Evolutionary conservation across 2,888 invertebrate genomes (phyloP), one percentile per base, ranked within the genome.

Genomic region (Cyclophora punctaria): DNA sequence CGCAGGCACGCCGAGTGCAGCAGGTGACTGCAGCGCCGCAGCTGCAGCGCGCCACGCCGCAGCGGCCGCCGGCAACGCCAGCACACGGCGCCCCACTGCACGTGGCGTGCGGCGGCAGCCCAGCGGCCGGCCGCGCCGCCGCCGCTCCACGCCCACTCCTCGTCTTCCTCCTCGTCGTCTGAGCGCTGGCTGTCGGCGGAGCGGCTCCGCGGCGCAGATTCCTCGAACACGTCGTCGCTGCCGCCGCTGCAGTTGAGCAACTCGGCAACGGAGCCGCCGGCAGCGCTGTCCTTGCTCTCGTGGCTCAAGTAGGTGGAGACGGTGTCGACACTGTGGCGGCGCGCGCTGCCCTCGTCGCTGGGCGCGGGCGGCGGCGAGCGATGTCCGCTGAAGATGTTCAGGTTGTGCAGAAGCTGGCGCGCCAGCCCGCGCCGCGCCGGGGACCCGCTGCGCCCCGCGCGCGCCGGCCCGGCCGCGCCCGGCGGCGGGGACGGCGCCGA

Each of bases 291-390:
- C 74, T 93, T 92, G 84, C 94, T 95, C 79, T 95, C 95, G 66
- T 84, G 95, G 74, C 96, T 96, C 64, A 96, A 90, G 89, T 96
- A 96, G 0, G 96, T 96, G 52, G 96, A 96, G 37, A 96, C 95
- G 6, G 96, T 96, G 77, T 96, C 96, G 44, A 96, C 93, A 74
- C 95, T 95, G 51, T 95, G 96, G 33, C 96, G 86, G 7, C 96
- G 93, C 47, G 93, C 92, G 72, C 94, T 94, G 68, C 92, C 92
- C 3, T 44, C 44, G 20, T 44, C 44, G 7, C 4, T 42, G 42
- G 37, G 4, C 42, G 42, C 7, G 7, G 20, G 7, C 7, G 4
- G 42, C 43, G 4, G 43, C 37, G 37, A 4, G 37, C 20, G 20
- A 2, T 20, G 20, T 20, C 20, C 73, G 90, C 93, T 90, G 69